Conservation (phyloP, 2,888 invertebrate genomes). For the Geophilus truncorum region DNA sequence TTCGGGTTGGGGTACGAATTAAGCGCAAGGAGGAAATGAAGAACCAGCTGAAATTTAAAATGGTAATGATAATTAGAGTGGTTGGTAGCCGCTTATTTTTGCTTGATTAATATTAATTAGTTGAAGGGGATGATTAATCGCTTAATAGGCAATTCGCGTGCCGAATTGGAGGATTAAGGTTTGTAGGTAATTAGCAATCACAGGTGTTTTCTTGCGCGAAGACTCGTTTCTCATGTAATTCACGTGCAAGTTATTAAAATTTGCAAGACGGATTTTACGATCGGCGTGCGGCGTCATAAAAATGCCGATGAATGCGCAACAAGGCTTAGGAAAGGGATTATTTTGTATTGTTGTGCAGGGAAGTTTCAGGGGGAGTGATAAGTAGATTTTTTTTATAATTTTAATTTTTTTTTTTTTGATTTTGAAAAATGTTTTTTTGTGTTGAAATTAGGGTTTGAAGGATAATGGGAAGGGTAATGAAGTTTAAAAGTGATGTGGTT, state of each 20-base stretch:
- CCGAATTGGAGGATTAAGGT: not conserved
- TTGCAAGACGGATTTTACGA: not conserved
- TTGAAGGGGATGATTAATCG: not conserved
- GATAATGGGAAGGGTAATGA: too few relatives aligned
- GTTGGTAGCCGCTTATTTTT: not conserved
- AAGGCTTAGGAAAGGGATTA: not conserved
- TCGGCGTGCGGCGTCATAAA: not conserved
- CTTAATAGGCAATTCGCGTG: conserved; percentile 2
- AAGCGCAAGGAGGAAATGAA: not conserved
- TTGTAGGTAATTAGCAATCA: not conserved
- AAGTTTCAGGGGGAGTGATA: not conserved
- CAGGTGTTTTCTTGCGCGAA: not conserved
- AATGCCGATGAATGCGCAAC: not conserved
- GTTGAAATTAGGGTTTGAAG: too few relatives aligned
- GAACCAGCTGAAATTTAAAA: not conserved
- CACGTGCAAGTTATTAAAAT: conserved; percentile 4
- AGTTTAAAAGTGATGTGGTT: too few relatives aligned
- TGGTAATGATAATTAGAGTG: not conserved
- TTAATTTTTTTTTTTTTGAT: too few relatives aligned
- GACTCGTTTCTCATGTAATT: not conserved
- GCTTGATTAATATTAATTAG: not conserved
- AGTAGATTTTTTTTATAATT: too few relatives aligned
- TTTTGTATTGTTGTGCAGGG: not conserved
- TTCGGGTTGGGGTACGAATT: not conserved
- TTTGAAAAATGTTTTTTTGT: too few relatives aligned